These are phyloP conservation scores for Nicator chloris DNA, from an alignment of 2,113 vertebrate species.

Conservation along the genomic window DNA sequence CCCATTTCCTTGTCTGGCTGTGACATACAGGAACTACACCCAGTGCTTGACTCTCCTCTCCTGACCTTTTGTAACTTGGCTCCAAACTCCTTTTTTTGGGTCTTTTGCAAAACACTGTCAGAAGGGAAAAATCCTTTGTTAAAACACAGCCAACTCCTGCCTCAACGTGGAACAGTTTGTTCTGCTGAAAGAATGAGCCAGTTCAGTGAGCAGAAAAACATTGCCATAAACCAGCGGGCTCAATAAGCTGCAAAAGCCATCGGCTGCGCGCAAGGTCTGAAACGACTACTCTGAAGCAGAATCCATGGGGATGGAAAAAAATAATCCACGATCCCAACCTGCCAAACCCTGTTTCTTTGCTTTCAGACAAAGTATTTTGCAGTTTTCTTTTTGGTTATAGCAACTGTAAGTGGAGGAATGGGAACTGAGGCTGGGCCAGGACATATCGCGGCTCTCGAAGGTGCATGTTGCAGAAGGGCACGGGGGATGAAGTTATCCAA, in stretches of 20 bases:
- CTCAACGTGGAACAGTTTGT: constrained; percentile 81
- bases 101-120: constrained; percentile 79
- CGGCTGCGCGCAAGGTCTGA: background rate
- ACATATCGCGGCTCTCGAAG: background rate
- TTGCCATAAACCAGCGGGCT: constrained; percentile 69
- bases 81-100: constrained; percentile 76
- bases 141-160: constrained; percentile 80
- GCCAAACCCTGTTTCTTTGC: background rate
- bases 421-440: constrained; percentile 20
- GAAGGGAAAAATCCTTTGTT: constrained; percentile 77
- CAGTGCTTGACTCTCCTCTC: constrained; percentile 75
- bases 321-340: background rate
- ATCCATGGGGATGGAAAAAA: background rate
- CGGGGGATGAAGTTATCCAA: constrained; percentile 7
- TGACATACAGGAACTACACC: constrained; percentile 79
- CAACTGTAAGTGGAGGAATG: constrained; percentile 19
- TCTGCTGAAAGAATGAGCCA: constrained; percentile 79
- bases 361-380: constrained; percentile 19
- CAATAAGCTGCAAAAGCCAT: constrained; percentile 64
- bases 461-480: constrained; percentile 41
- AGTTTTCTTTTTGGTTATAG: constrained; percentile 20
- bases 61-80: constrained; percentile 84
- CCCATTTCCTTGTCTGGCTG: constrained; percentile 77
- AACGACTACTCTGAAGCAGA: background rate
- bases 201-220: constrained; percentile 82